A percentile compares a stretch with the other conserved stretches of the same genome.
Evolutionary conservation across 64 coral and sea anemone genomes (phyloP).

Genomic region (Montipora foliosa): DNA sequence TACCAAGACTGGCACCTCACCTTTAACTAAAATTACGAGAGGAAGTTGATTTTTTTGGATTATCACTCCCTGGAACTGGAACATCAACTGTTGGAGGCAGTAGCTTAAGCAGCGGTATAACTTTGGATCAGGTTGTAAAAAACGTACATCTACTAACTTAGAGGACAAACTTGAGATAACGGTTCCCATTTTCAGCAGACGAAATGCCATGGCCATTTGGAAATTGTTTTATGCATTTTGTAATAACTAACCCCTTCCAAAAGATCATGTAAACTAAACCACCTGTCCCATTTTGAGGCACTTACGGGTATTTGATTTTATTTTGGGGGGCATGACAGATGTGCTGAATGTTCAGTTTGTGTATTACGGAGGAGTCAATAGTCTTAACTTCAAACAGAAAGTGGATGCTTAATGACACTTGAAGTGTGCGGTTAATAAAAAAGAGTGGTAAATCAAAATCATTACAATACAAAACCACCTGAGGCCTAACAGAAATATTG

Average conservation of each 20-base stretch:
- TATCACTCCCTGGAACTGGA: constrained; percentile 37
- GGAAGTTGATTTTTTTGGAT: constrained; percentile 4
- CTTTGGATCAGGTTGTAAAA: constrained; percentile 41
- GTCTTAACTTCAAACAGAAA: neutral
- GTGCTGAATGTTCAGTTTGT: neutral
- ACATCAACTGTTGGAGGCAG: constrained; percentile 60
- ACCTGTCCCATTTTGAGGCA: neutral
- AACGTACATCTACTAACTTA: constrained; percentile 29
- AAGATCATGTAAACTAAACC: neutral
- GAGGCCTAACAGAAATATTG: neutral
- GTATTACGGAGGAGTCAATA: neutral
- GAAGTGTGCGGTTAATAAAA: constrained; percentile 7
- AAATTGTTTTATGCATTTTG: neutral
- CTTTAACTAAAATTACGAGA: constrained; percentile 11
- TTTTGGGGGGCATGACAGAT: neutral
- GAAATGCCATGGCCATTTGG: constrained; percentile 55
- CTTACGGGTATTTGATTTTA: constrained; percentile 1
- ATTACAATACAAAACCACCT: neutral
- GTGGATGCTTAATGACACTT: neutral
- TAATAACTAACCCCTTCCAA: neutral
- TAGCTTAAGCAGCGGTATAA: constrained; percentile 55
- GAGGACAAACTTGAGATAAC: constrained; percentile 41
- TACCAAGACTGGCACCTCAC: constrained; percentile 4
- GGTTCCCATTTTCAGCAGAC: constrained; percentile 61
- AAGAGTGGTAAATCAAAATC: neutral